A percentile compares a stretch with the other conserved stretches of the same genome.
These are phyloP conservation scores for Cyclophora punctaria DNA, from an alignment of 2,888 invertebrate species.

Conservation along the genomic window DNA sequence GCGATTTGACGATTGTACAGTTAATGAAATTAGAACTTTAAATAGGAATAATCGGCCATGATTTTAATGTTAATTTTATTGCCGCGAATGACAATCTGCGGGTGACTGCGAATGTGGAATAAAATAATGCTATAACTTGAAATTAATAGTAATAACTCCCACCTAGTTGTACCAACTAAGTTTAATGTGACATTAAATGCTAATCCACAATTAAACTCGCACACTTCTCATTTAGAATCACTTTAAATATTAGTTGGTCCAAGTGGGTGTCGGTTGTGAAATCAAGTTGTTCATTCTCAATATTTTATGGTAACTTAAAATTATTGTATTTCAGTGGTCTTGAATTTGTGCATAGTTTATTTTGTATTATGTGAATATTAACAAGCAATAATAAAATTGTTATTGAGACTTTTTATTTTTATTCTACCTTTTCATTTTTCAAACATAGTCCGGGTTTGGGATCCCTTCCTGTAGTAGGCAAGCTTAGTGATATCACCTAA, in stretches of 20 bases:
- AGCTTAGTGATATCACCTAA: no score
- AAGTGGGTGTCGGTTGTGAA: slow-evolving; percentile 27
- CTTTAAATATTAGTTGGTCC: no score
- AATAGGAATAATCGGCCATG: slow-evolving; percentile 56
- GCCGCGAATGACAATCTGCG: slow-evolving; percentile 47
- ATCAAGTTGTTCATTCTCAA: slow-evolving; percentile 30
- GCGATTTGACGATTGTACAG: slow-evolving; percentile 51
- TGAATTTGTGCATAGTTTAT: slow-evolving; percentile 79
- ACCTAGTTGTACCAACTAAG: no score
- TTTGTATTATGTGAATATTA: slow-evolving; percentile 81
- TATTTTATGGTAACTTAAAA: slow-evolving; percentile 57
- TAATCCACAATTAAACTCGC: no score
- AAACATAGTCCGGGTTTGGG: no score
- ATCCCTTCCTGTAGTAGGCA: no score
- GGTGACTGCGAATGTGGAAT: slow-evolving; percentile 30
- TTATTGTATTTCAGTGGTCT: slow-evolving; percentile 52
- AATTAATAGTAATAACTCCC: neutral
- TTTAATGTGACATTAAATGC: no score
- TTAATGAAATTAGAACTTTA: slow-evolving; percentile 48
- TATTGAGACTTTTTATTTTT: slow-evolving; percentile 57
- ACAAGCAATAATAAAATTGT: slow-evolving; percentile 80
- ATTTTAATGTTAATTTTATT: slow-evolving; percentile 44
- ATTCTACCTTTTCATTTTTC: slow-evolving; percentile 1
- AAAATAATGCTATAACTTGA: slow-evolving; percentile 45
- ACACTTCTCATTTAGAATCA: no score